These are phyloP conservation scores for Cirrhinus molitorella DNA, from an alignment of 2,797 vertebrate genomes.

Conservation along the genomic window DNA sequence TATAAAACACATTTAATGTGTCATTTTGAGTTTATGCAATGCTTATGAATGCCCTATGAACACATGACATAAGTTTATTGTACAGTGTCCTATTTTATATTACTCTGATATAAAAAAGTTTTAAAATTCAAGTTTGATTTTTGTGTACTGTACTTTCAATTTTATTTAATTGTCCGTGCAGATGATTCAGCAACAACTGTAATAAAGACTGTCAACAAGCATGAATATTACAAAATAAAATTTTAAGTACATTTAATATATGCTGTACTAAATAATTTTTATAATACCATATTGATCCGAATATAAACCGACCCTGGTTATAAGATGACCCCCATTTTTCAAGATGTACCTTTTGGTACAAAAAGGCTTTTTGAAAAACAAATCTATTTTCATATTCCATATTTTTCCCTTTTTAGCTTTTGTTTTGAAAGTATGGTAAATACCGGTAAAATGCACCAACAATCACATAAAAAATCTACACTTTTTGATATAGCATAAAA, in stretches of 20 bases:
- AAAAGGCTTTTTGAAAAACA: too few species aligned
- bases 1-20: conserved; percentile 17
- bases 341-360: too few species aligned
- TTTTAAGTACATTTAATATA: neutral
- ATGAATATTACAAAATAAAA: neutral
- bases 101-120: conserved; percentile 14
- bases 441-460: too few species aligned
- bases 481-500: too few species aligned
- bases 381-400: too few species aligned
- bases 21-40: neutral
- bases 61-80: conserved; percentile 28
- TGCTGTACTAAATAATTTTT: neutral
- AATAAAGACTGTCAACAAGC: neutral
- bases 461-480: too few species aligned
- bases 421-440: too few species aligned
- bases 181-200: neutral
- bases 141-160: neutral
- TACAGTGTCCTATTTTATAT: conserved; percentile 47
- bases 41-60: conserved; percentile 24
- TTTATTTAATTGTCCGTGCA: neutral
- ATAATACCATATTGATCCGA: too few species aligned
- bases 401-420: too few species aligned
- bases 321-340: too few species aligned
- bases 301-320: too few species aligned
- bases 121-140: neutral